Conservation (phyloP, 2,113 vertebrate genomes). For the Felis catus region DNA sequence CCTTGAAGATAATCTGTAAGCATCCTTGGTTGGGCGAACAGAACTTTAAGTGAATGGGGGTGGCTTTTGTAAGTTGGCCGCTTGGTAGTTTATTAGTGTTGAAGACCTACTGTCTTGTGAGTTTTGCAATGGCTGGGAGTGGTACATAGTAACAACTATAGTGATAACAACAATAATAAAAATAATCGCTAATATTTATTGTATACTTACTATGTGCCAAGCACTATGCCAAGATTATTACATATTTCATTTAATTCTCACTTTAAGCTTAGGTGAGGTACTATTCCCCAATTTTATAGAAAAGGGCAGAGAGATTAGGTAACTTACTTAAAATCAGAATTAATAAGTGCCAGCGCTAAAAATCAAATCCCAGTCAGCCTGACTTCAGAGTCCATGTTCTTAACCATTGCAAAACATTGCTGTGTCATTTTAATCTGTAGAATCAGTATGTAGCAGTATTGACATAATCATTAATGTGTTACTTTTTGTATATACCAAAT, state of each 20-base stretch:
- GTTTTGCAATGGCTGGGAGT: background rate
- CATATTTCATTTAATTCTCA: conserved; percentile 24
- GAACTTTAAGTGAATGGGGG: background rate
- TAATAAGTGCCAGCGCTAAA: conserved; percentile 14
- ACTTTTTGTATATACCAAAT: conserved; percentile 6
- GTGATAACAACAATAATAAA: background rate
- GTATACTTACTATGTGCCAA: background rate
- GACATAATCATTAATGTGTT: conserved; percentile 10
- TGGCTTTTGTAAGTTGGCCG: background rate
- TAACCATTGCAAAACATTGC: background rate
- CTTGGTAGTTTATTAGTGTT: background rate
- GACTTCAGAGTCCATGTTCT: background rate
- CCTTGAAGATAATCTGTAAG: conserved; percentile 39
- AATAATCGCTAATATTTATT: background rate
- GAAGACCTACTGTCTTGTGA: background rate
- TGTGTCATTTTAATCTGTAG: background rate
- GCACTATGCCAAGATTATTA: background rate
- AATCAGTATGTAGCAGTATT: background rate
- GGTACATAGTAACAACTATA: background rate
- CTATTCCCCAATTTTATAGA: conserved; percentile 30
- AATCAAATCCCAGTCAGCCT: background rate
- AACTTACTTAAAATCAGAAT: background rate
- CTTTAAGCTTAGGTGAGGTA: background rate
- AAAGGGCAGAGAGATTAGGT: conserved; percentile 18
- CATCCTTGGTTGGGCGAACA: background rate